Conservation (phyloP, 2,888 invertebrate genomes). For the Megastigmus dorsalis region DNA sequence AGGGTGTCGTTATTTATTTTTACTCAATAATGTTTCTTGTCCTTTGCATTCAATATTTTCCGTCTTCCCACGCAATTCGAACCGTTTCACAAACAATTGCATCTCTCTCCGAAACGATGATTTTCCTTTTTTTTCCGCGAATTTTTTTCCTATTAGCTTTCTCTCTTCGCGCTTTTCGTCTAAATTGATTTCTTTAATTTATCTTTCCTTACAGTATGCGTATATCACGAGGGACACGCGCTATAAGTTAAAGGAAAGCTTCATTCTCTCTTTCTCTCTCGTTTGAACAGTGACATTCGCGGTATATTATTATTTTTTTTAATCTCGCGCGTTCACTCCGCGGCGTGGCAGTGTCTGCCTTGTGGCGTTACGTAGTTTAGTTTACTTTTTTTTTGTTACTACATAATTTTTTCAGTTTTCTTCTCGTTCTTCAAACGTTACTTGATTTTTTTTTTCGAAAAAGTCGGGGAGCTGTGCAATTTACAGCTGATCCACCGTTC, state of each 20-base stretch:
- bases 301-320: constrained; percentile 45
- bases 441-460: constrained; percentile 12
- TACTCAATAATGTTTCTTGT: constrained; percentile 14
- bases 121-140: background rate
- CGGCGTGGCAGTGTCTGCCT: constrained; percentile 73
- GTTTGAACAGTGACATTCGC: constrained; percentile 37
- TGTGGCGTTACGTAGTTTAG: constrained; percentile 63
- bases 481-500: constrained; percentile 8
- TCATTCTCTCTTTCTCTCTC: constrained; percentile 48
- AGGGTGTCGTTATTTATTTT: constrained; percentile 13
- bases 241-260: constrained; percentile 23
- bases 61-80: constrained; percentile 12
- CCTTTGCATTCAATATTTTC: constrained; percentile 9
- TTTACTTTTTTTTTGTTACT: constrained; percentile 36
- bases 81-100: constrained; percentile 16
- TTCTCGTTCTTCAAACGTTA: constrained; percentile 45
- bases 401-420: constrained; percentile 25
- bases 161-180: background rate
- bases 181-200: constrained; percentile 23
- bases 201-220: constrained; percentile 9
- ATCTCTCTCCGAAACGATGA: background rate
- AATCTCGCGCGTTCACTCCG: constrained; percentile 64
- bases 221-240: background rate
- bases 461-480: background rate
- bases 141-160: background rate